Conservation (phyloP, 2,113 vertebrate genomes). For the Nothocercus julius region DNA sequence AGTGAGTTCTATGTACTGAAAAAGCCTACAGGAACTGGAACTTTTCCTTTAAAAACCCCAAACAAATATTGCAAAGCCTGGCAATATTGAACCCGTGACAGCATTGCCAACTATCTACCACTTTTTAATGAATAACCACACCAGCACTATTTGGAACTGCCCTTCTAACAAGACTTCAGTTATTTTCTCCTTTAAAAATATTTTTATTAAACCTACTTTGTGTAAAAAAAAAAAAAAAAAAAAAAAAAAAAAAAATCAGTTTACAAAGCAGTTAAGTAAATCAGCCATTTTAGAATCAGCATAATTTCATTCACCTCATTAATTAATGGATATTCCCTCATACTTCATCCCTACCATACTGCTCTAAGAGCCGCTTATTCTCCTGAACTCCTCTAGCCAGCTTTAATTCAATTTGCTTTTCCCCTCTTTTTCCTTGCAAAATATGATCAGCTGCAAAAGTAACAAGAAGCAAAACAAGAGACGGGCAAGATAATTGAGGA, state of each 20-base stretch:
- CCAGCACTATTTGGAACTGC: neutral
- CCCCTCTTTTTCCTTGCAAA: neutral
- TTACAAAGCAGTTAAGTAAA: constrained; percentile 34
- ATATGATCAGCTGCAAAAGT: neutral
- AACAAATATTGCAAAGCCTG: constrained; percentile 45
- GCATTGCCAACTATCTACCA: neutral
- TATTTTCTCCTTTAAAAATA: neutral
- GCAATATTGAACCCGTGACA: neutral
- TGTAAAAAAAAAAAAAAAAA: constrained; percentile 9
- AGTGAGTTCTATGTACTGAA: neutral
- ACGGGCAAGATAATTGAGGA: neutral
- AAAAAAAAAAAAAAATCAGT: constrained; percentile 15
- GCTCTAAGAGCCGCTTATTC: constrained; percentile 45
- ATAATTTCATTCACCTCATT: constrained; percentile 44
- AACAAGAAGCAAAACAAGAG: neutral
- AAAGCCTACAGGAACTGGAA: neutral
- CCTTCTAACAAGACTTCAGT: neutral
- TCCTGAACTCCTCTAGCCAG: constrained; percentile 2
- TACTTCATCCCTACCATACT: neutral
- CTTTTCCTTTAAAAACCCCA: constrained; percentile 47
- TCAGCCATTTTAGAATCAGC: constrained; percentile 18
- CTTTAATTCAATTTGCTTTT: constrained; percentile 1
- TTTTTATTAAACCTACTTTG: neutral
- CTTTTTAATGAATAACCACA: constrained; percentile 60
- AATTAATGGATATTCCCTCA: constrained; percentile 41